Evolutionary conservation across 2,113 vertebrate species (phyloP).

Genomic region (Acrocephalus arundinaceus): DNA sequence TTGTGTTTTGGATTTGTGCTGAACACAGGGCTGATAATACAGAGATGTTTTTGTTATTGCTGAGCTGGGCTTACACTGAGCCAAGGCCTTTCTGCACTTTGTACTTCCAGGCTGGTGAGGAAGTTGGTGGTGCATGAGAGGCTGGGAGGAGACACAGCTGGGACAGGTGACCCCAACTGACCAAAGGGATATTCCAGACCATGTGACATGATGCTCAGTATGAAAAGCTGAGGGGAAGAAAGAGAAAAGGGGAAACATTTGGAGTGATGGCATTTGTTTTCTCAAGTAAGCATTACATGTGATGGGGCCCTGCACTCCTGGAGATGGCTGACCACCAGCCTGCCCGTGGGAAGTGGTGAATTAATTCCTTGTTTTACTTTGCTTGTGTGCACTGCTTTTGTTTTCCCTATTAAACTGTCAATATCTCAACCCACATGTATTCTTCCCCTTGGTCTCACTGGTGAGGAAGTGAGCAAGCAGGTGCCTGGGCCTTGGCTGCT

Average conservation of each 20-base stretch:
- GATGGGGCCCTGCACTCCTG: too few species aligned
- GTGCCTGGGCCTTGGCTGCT: not conserved
- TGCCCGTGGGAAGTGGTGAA: not conserved
- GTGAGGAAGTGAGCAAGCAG: not conserved
- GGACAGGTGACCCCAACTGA: not conserved
- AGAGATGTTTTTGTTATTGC: not conserved
- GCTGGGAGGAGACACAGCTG: not conserved
- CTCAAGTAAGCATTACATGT: fast-evolving
- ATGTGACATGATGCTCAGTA: too few species aligned
- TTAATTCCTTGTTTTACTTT: not conserved
- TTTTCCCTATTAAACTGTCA: not conserved
- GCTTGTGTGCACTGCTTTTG: not conserved
- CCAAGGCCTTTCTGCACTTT: not conserved
- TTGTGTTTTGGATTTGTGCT: not conserved
- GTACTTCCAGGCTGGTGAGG: fast-evolving
- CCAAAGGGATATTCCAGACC: not conserved
- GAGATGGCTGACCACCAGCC: not conserved
- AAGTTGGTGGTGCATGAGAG: fast-evolving
- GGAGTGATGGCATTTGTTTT: not conserved
- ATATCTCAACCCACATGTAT: not conserved
- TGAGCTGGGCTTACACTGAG: not conserved
- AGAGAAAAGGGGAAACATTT: not conserved
- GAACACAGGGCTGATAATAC: not conserved
- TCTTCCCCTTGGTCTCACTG: not conserved
- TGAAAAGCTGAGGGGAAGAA: not conserved